Evolutionary conservation across 2,888 invertebrate species (phyloP).

Genomic region (Dione juno): DNA sequence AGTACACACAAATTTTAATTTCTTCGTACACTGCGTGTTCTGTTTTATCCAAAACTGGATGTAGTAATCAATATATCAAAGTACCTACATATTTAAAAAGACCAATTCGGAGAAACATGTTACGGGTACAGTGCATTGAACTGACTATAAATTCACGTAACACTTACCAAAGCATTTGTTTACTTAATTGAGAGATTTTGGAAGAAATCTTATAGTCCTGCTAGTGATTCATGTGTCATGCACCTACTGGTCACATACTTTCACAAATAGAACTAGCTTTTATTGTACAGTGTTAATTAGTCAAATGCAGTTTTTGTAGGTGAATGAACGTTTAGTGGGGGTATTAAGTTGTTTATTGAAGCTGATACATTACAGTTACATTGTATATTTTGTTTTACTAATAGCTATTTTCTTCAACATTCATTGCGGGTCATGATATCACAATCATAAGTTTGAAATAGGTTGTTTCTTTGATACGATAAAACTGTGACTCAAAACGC

Average conservation of each 20-base stretch:
- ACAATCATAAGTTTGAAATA: too few species aligned
- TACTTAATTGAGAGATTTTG: slow-evolving; percentile 19
- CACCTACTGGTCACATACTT: slow-evolving; percentile 13
- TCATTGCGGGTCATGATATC: not conserved
- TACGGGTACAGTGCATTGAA: slow-evolving; percentile 39
- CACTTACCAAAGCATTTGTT: slow-evolving; percentile 27
- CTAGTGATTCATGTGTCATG: slow-evolving; percentile 24
- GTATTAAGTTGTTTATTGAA: slow-evolving; percentile 10
- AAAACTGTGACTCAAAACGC: too few species aligned
- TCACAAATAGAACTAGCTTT: slow-evolving; percentile 36
- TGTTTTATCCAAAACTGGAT: slow-evolving; percentile 15
- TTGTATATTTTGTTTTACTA: not conserved
- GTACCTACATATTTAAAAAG: slow-evolving; percentile 27
- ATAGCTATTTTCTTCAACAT: not conserved
- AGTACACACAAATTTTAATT: not conserved
- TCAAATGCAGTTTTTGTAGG: slow-evolving; percentile 35
- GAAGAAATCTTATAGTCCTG: slow-evolving; percentile 1
- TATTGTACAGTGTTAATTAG: slow-evolving; percentile 40
- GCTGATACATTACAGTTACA: not conserved
- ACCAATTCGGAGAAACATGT: slow-evolving; percentile 39
- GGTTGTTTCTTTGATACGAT: too few species aligned
- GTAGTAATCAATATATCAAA: slow-evolving; percentile 9
- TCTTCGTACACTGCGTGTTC: slow-evolving; percentile 3
- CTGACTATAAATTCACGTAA: slow-evolving; percentile 35
- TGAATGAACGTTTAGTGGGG: slow-evolving; percentile 30